Conservation (phyloP, 2,888 invertebrate genomes). For the Marronus borbonicus region DNA sequence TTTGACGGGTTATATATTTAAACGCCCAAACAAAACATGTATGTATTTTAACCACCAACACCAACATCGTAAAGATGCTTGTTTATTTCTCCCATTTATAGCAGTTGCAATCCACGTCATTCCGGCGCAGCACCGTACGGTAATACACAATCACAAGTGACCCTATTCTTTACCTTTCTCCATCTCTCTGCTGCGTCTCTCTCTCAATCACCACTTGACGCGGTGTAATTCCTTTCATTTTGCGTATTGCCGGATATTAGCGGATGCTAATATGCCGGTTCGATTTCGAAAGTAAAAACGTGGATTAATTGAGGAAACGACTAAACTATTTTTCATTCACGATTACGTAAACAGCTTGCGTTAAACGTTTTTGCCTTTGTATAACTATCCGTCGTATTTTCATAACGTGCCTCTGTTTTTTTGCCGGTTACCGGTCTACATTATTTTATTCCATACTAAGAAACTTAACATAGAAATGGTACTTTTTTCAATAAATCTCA, state of each 20-base stretch:
- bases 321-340: conserved; percentile 21
- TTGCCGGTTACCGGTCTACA: not conserved
- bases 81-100: not conserved
- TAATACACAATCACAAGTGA: conserved; percentile 18
- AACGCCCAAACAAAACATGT: no score
- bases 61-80: not conserved
- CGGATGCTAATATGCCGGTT: conserved; percentile 15
- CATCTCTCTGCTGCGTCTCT: not conserved
- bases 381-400: not conserved
- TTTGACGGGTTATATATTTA: no score
- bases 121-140: not conserved
- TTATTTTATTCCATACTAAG: not conserved
- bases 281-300: conserved; percentile 42
- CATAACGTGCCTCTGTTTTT: not conserved
- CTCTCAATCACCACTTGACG: not conserved
- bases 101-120: not conserved
- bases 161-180: conserved; percentile 20
- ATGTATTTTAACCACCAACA: not conserved
- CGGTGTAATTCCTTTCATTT: conserved; percentile 28
- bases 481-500: not conserved
- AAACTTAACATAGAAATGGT: not conserved
- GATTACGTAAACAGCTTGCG: conserved; percentile 32
- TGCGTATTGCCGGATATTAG: conserved; percentile 32
- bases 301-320: conserved; percentile 41
- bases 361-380: conserved; percentile 14